Base-by-base conservation (phyloP, 2,113 vertebrate genomes). In the Casuarius casuarius region DNA sequence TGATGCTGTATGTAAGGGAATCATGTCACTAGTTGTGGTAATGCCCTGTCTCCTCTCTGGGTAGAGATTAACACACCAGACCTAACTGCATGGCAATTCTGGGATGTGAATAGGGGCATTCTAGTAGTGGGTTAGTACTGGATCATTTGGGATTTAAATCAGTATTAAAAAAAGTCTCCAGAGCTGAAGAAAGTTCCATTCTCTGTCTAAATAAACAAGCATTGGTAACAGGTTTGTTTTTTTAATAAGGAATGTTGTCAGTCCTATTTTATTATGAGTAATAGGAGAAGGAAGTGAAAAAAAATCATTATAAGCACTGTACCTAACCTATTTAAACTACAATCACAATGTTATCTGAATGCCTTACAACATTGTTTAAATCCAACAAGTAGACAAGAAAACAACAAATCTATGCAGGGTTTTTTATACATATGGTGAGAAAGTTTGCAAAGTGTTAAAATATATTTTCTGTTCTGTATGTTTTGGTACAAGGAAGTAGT, bases 341-440 rank as follows among this genome's bases (percentile, higher is more conserved):
- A 95, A 85, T 91, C 92, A 96, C 97, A 95, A 94, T 94, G 96
- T 94, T 95, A 96, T 97, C 72, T 80, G 81, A 97, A 94, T 91
- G 95, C 72, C 92, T 95, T 95, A 96, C 95, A 97, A 94, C 92
- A 92, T 91, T 92, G 89, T 71, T 96, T 87, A 96, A 97, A 97
- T 97, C 89, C 91, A 97, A 95, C 95, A 97, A 95, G 78, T 82
- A 95, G 92, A 95, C 85, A 94, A 96, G 90, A 92, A 95, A 97
- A 90, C 84, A 94, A 89, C 77, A 95, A 93, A 94, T 95, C 87
- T 96, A 96, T 97, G 95, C 95, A 96, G 92, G 94, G 92, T 33
- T 95, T 97, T 97, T 94, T 95, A 92, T 96, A 97, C 95, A 97
- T 95, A 97, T 95, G 89, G 89, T 94, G 85, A 96, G 95, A 94